Evolutionary conservation across 2,113 vertebrate species (phyloP), one percentile per base, ranked within the genome.

Genomic region (Amazona vittata): DNA sequence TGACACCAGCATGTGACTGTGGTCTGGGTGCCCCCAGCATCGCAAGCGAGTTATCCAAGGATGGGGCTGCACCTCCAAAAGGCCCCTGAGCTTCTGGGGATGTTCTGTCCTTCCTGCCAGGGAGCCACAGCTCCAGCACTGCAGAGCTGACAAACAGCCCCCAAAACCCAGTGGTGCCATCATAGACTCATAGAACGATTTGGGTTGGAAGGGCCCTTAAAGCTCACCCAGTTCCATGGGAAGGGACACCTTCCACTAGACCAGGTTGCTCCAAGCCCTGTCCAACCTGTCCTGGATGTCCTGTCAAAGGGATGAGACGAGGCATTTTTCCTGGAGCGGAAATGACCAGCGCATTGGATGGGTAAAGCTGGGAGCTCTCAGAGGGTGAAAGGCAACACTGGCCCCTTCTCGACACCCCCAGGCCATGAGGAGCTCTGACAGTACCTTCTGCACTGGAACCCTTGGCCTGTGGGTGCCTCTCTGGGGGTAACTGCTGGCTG

Each of bases 361-460:
- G 52, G 65, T 25, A 24, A 8, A 43, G 19, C 31, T 53, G 55
- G 31, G 46, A 84, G 24, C 10, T 3, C 33, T 77, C 68, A 8
- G 39, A 12, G 28, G 31, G 22, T 2, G 2, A 86, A 46, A 53
- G 33, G 50, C 55, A 73, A 44, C 46, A 41, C n/a, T 6, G 28
- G 5, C 15, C 9, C 33, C 28, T 76, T 44, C 52, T 52, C 0
- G 0, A 4, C 5, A 3, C 10, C 47, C 2, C 28, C 20, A 15
- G 28, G 24, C 4, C 49, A 24, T 5, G 37, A 53, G 57, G 21
- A 41, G 47, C 2, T 57, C 59, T 73, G 85, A n/a, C 0, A 2
- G 65, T 2, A 17, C 75, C 62, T 63, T 13, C 75, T 62, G 75
- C 5, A 12, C 18, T 0, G 0, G 33, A 33, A 26, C 15, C 84